A percentile compares a stretch with the other conserved stretches of the same genome.
These are phyloP conservation scores for Stratiomys singularior DNA, from an alignment of 2,888 invertebrate species.

Conservation along the genomic window DNA sequence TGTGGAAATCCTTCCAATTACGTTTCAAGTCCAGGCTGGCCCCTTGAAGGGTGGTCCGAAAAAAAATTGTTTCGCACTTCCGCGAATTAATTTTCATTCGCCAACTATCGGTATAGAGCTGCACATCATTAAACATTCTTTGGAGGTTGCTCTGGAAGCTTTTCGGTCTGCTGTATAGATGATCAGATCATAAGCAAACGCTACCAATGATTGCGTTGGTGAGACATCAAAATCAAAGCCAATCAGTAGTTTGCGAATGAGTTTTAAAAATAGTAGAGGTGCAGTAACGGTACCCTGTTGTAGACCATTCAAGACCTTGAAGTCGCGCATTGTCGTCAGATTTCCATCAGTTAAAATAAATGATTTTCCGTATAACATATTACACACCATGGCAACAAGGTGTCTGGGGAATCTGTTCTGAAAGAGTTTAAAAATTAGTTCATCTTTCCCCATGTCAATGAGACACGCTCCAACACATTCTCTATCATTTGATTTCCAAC, in stretches of 20 bases:
- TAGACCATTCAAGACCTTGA: no score
- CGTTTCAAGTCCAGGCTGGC: background rate
- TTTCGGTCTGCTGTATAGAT: no score
- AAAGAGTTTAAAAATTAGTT: conserved; percentile 52
- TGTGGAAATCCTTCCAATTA: background rate
- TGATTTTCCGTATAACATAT: background rate
- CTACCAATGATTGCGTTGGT: no score
- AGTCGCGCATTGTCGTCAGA: no score
- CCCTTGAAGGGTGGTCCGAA: background rate
- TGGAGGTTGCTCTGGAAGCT: no score
- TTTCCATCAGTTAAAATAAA: background rate
- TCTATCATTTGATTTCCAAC: background rate
- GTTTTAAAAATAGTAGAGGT: background rate
- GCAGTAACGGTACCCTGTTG: background rate
- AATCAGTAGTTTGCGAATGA: background rate
- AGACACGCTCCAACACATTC: conserved; percentile 9
- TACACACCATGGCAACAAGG: conserved; percentile 51
- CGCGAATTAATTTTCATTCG: no score
- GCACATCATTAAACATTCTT: no score
- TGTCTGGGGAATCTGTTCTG: conserved; percentile 51
- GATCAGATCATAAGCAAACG: no score
- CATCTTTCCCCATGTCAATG: conserved; percentile 47
- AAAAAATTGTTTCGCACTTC: background rate
- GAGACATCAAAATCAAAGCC: no score
- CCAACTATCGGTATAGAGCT: no score